Evolutionary conservation across 2,113 vertebrate species (phyloP), one percentile per base, ranked within the genome.

Genomic region (Phyllostomus discolor): DNA sequence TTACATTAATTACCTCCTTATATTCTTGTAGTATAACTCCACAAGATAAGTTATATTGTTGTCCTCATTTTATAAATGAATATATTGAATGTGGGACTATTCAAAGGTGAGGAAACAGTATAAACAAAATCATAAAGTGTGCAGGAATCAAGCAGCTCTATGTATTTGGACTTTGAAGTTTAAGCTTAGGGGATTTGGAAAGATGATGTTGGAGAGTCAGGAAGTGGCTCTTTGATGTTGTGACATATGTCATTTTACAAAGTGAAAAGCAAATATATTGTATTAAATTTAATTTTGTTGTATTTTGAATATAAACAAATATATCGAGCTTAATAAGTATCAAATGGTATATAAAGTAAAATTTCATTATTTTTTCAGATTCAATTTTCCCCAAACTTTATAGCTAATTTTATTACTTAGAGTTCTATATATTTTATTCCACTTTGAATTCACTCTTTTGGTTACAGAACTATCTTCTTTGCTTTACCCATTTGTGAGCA

Each of bases 341-440:
- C 33, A 81, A 59, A 48, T 91, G 19, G 24, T 24, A 38, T 46
- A 50, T 43, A 78, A 82, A 59, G 62, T 66, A 59, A 93, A 31
- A 41, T 79, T 82, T 46, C 10, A 72, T 41, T 67, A 3, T 43
- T 90, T 86, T 10, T 83, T 86, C 31, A 35, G 19, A 90, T 59
- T 86, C 52, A 75, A 94, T 91, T 88, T 43, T 59, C 24, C 57
- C 57, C 64, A 96, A 84, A 76, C 17, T 94, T 95, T 96, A 31
- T 93, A 89, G 38, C 64, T 94, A 84, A 92, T 94, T 91, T 92
- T 88, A 76, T 92, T 92, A 96, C 87, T 95, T 91, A 94, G 35
- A 50, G 69, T 85, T 84, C 79, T 90, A 57, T 73, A 87, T 75
- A 64, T 93, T 75, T 89, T 28, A 64, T 84, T 87, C 16, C 38